Conservation (phyloP, 2,113 vertebrate genomes). For the Myiagra hebetior region DNA sequence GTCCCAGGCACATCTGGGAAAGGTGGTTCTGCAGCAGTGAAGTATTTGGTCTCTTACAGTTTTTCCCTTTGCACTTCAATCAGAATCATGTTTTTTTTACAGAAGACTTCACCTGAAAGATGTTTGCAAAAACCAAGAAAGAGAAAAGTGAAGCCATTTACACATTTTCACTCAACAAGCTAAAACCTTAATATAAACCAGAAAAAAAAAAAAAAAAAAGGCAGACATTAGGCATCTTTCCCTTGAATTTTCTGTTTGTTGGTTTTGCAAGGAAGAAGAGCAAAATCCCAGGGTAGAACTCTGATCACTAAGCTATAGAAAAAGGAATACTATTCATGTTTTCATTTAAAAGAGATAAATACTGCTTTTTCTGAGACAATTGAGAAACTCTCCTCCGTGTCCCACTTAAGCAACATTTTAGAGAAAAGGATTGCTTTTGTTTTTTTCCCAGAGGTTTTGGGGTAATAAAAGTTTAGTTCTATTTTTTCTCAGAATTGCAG, state of each 20-base stretch:
- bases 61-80: background rate
- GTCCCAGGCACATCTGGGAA: background rate
- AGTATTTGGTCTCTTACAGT: background rate
- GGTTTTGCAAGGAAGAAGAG: background rate
- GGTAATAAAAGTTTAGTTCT: background rate
- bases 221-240: background rate
- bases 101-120: background rate
- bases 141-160: background rate
- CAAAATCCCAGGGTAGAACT: background rate
- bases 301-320: background rate
- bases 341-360: conserved; percentile 9
- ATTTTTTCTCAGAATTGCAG: background rate
- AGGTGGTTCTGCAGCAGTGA: background rate
- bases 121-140: background rate
- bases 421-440: background rate
- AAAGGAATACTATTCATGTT: background rate
- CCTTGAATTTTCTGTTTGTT: background rate
- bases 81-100: background rate
- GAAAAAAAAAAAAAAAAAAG: background rate
- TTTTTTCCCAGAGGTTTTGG: background rate
- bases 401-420: background rate
- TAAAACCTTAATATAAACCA: background rate
- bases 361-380: background rate
- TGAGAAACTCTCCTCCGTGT: background rate
- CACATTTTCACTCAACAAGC: background rate